Percentiles rank a stretch among this genome's conserved stretches.
Conservation (phyloP, 53 echinoderm and acorn worm species). For the Zoroaster sp. region DNA sequence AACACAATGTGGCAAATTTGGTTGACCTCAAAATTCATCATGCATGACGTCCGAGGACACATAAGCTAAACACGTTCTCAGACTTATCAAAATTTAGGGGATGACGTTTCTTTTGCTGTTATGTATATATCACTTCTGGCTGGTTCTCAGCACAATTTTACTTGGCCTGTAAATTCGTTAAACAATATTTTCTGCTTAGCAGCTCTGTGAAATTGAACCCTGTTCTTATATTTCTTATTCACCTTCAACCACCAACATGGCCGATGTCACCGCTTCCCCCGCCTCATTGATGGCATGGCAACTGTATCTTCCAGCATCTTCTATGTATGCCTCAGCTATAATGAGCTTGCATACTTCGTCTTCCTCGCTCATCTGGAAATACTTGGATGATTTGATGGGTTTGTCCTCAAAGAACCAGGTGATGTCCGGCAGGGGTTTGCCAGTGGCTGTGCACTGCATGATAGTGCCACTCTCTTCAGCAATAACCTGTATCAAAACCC, state of each 20-base stretch:
- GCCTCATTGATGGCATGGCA: constrained; percentile 76
- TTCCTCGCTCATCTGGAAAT: constrained; percentile 92
- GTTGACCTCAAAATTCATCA: too few relatives aligned
- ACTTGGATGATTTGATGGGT: constrained; percentile 96
- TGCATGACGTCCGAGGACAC: too few relatives aligned
- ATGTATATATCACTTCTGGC: too few relatives aligned
- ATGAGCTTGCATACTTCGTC: constrained; percentile 84
- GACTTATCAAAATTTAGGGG: too few relatives aligned
- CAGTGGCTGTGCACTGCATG: constrained; percentile 76
- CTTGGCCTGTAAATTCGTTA: too few relatives aligned
- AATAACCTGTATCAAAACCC: constrained; percentile 3
- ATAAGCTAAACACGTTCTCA: too few relatives aligned
- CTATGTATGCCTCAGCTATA: constrained; percentile 87
- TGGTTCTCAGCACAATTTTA: too few relatives aligned
- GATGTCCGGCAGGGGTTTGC: constrained; percentile 72
- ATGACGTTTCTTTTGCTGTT: too few relatives aligned
- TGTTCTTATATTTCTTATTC: background rate
- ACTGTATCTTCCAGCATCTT: constrained; percentile 91
- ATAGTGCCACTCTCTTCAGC: constrained; percentile 87
- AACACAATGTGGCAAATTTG: too few relatives aligned
- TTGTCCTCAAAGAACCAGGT: constrained; percentile 79
- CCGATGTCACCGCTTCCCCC: constrained; percentile 42
- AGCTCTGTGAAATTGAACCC: too few relatives aligned
- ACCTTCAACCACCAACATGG: constrained; percentile 35
- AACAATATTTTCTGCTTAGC: too few relatives aligned